Conservation (phyloP, 2,797 vertebrate species). For the Chaetodon trifasciatus region DNA sequence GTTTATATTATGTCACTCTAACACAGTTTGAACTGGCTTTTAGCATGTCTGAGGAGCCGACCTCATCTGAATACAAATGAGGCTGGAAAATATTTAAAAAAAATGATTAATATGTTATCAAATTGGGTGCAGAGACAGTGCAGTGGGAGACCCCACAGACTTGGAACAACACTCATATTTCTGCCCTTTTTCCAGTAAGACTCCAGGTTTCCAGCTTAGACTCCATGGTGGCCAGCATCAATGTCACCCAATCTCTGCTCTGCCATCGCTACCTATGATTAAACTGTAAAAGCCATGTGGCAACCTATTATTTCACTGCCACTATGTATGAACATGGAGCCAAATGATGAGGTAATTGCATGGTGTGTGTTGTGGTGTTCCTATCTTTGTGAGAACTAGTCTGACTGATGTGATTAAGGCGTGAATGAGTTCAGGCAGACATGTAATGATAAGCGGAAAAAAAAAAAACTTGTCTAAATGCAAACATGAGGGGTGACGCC, state of each 20-base stretch:
- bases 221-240: slow-evolving; percentile 12
- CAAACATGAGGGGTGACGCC: slow-evolving; percentile 9
- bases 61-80: slow-evolving; percentile 51
- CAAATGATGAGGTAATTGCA: slow-evolving; percentile 59
- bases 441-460: not conserved
- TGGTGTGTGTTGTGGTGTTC: slow-evolving; percentile 25
- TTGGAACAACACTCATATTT: not conserved
- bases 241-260: slow-evolving; percentile 40
- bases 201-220: too few relatives aligned
- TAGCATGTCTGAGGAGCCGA: slow-evolving; percentile 43
- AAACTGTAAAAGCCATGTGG: slow-evolving; percentile 57
- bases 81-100: not conserved
- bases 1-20: slow-evolving; percentile 48
- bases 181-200: not conserved
- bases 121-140: not conserved
- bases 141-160: not conserved
- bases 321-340: slow-evolving; percentile 34
- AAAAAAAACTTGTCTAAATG: not conserved
- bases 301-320: slow-evolving; percentile 69
- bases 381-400: slow-evolving; percentile 32
- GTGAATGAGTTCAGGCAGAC: slow-evolving; percentile 8
- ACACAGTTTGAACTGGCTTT: slow-evolving; percentile 23
- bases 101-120: slow-evolving; percentile 25
- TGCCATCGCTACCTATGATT: slow-evolving; percentile 64
- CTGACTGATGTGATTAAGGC: slow-evolving; percentile 42